A percentile compares a stretch with the other conserved stretches of the same genome.
Conservation (phyloP, 2,888 invertebrate species). For the Suillia variegata region DNA sequence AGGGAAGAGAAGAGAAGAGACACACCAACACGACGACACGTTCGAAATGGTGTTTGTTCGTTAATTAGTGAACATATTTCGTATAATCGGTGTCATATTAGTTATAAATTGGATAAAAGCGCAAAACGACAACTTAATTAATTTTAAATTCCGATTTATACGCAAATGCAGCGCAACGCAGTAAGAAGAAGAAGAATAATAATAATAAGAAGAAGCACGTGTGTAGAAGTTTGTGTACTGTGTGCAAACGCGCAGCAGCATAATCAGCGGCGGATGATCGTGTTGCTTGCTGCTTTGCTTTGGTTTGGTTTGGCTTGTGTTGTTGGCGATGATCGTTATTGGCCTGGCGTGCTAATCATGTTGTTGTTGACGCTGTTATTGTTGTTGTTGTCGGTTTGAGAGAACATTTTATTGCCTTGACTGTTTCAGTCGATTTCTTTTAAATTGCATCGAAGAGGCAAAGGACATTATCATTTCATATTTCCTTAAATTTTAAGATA, state of each 20-base stretch:
- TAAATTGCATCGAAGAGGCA: no score
- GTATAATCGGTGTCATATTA: conserved; percentile 62
- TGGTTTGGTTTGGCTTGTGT: conserved; percentile 3
- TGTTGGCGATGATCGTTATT: no score
- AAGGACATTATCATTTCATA: no score
- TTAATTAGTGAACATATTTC: conserved; percentile 62
- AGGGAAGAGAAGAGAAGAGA: no score
- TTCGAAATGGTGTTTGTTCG: conserved; percentile 55
- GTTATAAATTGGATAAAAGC: conserved; percentile 61
- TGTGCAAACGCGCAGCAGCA: no score
- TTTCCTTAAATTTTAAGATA: no score
- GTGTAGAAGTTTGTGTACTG: no score
- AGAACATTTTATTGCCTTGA: background rate
- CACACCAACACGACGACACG: no score
- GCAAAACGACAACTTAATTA: conserved; percentile 61
- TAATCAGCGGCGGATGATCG: background rate
- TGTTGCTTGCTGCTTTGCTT: background rate
- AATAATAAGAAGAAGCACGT: no score
- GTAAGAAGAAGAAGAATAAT: no score
- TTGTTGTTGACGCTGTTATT: background rate
- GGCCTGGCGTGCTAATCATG: no score
- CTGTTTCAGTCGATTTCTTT: background rate
- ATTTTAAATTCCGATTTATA: conserved; percentile 58
- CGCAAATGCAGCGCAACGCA: conserved; percentile 31
- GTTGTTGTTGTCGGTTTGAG: background rate